Conservation (phyloP, 2,888 invertebrate species). For the Muscina levida region DNA sequence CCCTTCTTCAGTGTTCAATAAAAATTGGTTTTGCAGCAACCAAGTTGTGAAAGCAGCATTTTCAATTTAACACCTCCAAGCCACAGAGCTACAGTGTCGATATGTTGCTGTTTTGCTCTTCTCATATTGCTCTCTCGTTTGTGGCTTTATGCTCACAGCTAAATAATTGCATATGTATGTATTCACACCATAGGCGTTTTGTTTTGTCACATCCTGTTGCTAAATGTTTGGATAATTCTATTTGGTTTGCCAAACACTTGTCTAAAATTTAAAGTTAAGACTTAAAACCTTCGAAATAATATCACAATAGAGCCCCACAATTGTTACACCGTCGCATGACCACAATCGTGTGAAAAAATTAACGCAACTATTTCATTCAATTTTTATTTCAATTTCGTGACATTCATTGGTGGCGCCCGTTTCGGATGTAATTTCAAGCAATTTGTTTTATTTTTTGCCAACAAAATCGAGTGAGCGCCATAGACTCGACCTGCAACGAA, state of each 20-base stretch:
- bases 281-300: background rate
- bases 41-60: too few species aligned
- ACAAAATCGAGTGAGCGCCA: background rate
- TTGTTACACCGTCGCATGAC: slow-evolving; percentile 9
- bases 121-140: too few species aligned
- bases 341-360: slow-evolving; percentile 30
- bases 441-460: slow-evolving; percentile 23
- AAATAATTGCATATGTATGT: too few species aligned
- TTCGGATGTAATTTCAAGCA: slow-evolving; percentile 27
- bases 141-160: too few species aligned
- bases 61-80: too few species aligned
- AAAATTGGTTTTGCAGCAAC: too few species aligned
- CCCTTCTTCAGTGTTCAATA: too few species aligned
- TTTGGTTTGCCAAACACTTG: background rate
- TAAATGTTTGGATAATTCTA: background rate
- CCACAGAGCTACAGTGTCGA: too few species aligned
- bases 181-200: too few species aligned
- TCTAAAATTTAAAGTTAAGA: too few species aligned
- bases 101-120: too few species aligned
- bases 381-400: slow-evolving; percentile 33
- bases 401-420: slow-evolving; percentile 19
- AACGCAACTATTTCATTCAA: slow-evolving; percentile 22
- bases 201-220: background rate
- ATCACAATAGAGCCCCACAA: background rate
- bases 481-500: background rate